Conservation (phyloP, 2,113 vertebrate genomes). For the Prionailurus bengalensis region DNA sequence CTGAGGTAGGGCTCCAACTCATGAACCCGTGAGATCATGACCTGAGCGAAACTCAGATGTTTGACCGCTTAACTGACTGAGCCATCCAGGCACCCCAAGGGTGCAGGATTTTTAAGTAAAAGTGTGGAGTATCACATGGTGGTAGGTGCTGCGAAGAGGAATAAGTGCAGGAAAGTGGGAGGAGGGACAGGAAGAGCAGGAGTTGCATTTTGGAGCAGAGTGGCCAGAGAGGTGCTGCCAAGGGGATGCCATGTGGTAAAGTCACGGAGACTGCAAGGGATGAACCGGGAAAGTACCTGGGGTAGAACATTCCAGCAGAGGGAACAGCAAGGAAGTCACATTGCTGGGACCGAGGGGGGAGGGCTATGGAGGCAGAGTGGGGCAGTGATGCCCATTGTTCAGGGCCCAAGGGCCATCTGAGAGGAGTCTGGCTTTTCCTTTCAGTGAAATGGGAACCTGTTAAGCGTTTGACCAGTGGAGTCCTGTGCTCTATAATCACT, state of each 20-base stretch:
- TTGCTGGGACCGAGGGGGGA: not conserved
- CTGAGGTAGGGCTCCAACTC: too few relatives aligned
- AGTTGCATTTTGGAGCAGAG: not conserved
- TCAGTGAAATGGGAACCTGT: not conserved
- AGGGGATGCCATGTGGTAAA: not conserved
- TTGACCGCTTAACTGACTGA: too few relatives aligned
- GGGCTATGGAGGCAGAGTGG: too few relatives aligned
- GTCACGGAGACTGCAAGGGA: not conserved
- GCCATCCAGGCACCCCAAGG: too few relatives aligned
- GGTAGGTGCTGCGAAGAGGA: not conserved
- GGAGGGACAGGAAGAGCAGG: not conserved
- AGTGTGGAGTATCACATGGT: not conserved
- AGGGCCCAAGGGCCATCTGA: not conserved
- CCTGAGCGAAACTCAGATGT: too few relatives aligned
- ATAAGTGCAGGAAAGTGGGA: not conserved
- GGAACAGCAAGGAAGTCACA: rapidly evolving
- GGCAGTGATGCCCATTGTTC: too few relatives aligned
- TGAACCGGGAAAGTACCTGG: not conserved
- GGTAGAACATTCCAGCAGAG: not conserved
- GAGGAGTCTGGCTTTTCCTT: not conserved
- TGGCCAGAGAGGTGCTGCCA: not conserved
- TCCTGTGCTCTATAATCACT: not conserved
- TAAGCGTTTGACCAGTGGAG: not conserved
- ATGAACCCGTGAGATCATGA: too few relatives aligned
- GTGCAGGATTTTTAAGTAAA: too few relatives aligned